Conservation (phyloP, 2,113 vertebrate genomes). For the Corythaeola cristata region DNA sequence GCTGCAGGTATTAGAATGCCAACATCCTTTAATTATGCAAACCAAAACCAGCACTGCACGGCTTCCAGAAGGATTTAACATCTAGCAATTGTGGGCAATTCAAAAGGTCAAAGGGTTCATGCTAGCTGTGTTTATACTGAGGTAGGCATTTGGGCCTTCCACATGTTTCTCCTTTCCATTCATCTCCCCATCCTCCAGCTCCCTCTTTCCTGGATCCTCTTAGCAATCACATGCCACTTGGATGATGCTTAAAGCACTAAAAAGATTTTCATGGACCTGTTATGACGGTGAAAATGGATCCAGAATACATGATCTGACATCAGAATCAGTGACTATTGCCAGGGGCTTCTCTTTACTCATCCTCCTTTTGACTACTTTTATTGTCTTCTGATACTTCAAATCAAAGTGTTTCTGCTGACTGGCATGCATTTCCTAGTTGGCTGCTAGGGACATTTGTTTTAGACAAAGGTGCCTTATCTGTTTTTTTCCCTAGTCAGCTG, state of each 20-base stretch:
- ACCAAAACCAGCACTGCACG: not conserved
- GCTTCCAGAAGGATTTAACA: slow-evolving; percentile 3
- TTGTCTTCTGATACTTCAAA: not conserved
- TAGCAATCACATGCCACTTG: not conserved
- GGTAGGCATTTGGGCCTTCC: not conserved
- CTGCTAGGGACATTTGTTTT: not conserved
- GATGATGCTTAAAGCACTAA: not conserved
- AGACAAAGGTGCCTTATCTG: not conserved
- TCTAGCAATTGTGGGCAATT: not conserved
- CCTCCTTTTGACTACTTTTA: not conserved
- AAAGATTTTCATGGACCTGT: not conserved
- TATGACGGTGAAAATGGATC: not conserved
- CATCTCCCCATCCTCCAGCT: not conserved
- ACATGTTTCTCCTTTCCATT: not conserved
- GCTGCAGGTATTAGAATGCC: not conserved
- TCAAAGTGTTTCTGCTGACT: not conserved
- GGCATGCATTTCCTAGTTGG: not conserved
- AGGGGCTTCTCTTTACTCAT: not conserved
- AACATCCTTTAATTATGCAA: slow-evolving; percentile 35
- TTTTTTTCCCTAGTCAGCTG: not conserved
- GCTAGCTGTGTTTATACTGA: not conserved
- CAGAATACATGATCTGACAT: not conserved
- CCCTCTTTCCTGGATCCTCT: not conserved
- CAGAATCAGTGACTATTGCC: not conserved
- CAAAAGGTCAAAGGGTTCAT: not conserved